Evolutionary conservation across 2,113 vertebrate species (phyloP), one percentile per base, ranked within the genome.

Genomic region (Prionailurus viverrinus): DNA sequence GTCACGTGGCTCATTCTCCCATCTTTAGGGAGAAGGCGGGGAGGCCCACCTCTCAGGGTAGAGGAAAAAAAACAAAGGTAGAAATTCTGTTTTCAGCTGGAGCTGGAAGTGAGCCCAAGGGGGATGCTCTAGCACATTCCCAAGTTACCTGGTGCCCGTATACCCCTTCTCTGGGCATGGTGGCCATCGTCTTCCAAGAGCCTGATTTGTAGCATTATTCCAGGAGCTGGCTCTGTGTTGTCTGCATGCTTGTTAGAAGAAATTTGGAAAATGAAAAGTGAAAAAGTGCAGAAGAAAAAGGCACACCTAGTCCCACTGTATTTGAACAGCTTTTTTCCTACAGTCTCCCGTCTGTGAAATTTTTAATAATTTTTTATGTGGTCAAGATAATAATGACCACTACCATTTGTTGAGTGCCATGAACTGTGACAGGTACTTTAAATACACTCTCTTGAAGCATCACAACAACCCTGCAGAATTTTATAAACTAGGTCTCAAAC

Each of bases 401-500:
- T 86, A 8, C 31, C 48, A 45, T 92, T 95, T 96, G 76, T 19
- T 89, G 39, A 88, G 55, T 92, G 36, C 68, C 48, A 19, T 48
- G 36, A 90, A 80, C 66, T 89, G 23, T 84, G 12, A 69, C 74
- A 82, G 29, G 7, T 86, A 58, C 29, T 81, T 94, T 89, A 87
- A 83, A 95, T 31, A 39, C 12, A n/a, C 63, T 91, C 48, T 80
- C 14, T 88, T 95, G 71, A 96, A 97, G 74, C 88, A 21, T 94
- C 23, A 94, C 8, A 14, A 73, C 15, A 93, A 58, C 11, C 19
- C 21, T 83, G 25, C 16, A 87, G 63, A 25, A 63, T 82, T 95
- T 81, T 97, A 83, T 63, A 91, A 92, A 33, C 68, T 94, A 55
- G 41, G 80, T 86, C 84, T 96, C 87, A 89, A 96, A 93, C 93